Percentiles rank a stretch among this genome's conserved stretches.
Conservation (phyloP, 2,888 invertebrate species). For the Micropterix aruncella region DNA sequence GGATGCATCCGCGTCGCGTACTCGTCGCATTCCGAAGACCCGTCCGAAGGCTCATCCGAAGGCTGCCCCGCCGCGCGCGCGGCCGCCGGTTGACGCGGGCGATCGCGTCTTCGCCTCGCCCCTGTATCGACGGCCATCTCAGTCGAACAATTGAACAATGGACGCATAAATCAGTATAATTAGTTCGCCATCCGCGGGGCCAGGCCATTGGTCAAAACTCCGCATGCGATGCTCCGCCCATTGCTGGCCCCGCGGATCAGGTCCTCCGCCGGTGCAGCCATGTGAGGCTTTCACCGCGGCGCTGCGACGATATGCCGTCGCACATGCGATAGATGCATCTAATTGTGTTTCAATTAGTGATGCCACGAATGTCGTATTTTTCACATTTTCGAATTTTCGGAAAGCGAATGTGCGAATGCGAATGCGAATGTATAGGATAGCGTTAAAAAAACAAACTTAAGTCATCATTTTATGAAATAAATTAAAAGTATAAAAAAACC, state of each 20-base stretch:
- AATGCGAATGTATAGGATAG: too few relatives aligned
- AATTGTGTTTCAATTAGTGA: too few relatives aligned
- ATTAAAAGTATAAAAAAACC: too few relatives aligned
- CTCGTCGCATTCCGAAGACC: slow-evolving; percentile 7
- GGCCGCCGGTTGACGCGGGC: slow-evolving; percentile 29
- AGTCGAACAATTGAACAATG: slow-evolving; percentile 74
- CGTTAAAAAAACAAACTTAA: too few relatives aligned
- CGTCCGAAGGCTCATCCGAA: slow-evolving; percentile 28
- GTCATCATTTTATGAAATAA: too few relatives aligned
- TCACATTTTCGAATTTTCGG: too few relatives aligned
- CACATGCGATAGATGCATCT: too few relatives aligned
- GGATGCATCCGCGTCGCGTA: slow-evolving; percentile 8
- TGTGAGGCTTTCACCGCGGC: too few relatives aligned
- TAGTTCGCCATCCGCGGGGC: slow-evolving; percentile 55
- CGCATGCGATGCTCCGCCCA: slow-evolving; percentile 41
- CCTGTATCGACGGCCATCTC: slow-evolving; percentile 2
- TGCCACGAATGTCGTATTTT: too few relatives aligned
- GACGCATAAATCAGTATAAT: slow-evolving; percentile 90
- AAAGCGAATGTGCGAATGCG: too few relatives aligned
- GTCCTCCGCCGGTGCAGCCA: too few relatives aligned
- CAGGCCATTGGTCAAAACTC: slow-evolving; percentile 52
- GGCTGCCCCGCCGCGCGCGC: slow-evolving; percentile 24
- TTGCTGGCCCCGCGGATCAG: slow-evolving; percentile 24
- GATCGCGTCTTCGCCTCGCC: slow-evolving; percentile 13
- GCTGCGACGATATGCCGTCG: too few relatives aligned